Evolutionary conservation across 2,888 invertebrate species (phyloP), one percentile per base, ranked within the genome.

Genomic region (Phengaris arion): DNA sequence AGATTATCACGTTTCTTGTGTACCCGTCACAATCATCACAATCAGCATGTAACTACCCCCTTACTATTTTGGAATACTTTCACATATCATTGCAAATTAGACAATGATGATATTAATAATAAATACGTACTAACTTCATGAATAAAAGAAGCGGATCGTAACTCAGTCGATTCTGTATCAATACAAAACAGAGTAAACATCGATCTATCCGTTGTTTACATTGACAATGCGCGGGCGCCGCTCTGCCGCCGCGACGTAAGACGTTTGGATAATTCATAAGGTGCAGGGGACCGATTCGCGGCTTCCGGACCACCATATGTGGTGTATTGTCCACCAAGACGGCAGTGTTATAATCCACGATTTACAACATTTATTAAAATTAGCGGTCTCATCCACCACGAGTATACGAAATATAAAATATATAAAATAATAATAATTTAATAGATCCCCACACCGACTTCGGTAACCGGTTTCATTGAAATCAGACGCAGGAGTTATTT

Each of bases 261-360:
- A 80, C 86, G 83, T 86, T 91, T 92, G 92, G 91, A 87, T 93
- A 91, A 92, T 93, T 93, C 92, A 93, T 93, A 88, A 91, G 87
- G 74, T 74, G 74, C 76, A 79, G 77, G 81, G 80, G 81, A 80
- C 82, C 81, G 80, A 83, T 83, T 82, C 81, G 81, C 80, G 80
- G 83, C 83, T 86, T 90, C 91, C 90, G 89, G 87, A 86, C 84
- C 84, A 80, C 86, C 85, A 82, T 86, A 83, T 83, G 80, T 77
- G 80, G 78, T 75, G 81, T 80, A 82, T 80, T 81, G 81, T 84
- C 79, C 77, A 82, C 86, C 82, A 86, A 87, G 87, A 86, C 81
- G 87, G 86, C 79, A 81, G 78, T 82, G 80, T 83, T 83, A 85
- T 79, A 77, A 77, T 77, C 76, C 75, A 78, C 74, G 75, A 46